Evolutionary conservation across 2,888 invertebrate genomes (phyloP), one percentile per base, ranked within the genome.

Genomic region (Acleris laterana): DNA sequence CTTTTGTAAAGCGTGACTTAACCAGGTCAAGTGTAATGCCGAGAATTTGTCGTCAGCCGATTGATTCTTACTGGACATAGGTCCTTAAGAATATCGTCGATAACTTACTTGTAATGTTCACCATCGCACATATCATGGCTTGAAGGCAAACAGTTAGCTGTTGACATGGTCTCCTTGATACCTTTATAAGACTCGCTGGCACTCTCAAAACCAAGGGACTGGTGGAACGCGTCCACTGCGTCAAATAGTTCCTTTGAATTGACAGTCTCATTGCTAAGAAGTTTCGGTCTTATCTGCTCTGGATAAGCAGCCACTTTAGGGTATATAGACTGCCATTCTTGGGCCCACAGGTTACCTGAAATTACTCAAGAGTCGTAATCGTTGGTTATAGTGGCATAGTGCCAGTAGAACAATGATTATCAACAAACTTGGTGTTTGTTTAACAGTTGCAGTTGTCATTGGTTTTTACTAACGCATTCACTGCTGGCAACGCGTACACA

Each of bases 91-190:
- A 4, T 22, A 38, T 38, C 4, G 13, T 38, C 3, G 38, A 51
- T n/a, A 49, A 72, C 75, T 81, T 82, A 94, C 96, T 95, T 94
- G 81, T 94, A 96, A 81, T 95, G 94, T 53, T 93, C 78, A 48
- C 94, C 93, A 77, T 95, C 94, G 74, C 94, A 94, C 89, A 96
- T 95, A 75, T 96, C 95, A 93, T 95, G 95, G 62, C 95, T 95
- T 1, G 95, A 95, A 0, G 95, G 95, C 73, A 95, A 93, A 71
- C 96, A 96, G 61, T 95, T 93, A 0, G 95, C 93, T 32, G 94
- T 87, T 44, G 94, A 91, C 68, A 84, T 85, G 0, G 95, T 95
- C 71, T 95, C 95, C 67, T 89, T 92, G 22, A 96, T 93, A 66
- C 87, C 87, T 82, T 95, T 93, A 79, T 95, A 96, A 0, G 94